phyloP scores from a whole-genome alignment of 2,888 invertebrate genomes.

The Pachycephus smyrnensis region DNA sequence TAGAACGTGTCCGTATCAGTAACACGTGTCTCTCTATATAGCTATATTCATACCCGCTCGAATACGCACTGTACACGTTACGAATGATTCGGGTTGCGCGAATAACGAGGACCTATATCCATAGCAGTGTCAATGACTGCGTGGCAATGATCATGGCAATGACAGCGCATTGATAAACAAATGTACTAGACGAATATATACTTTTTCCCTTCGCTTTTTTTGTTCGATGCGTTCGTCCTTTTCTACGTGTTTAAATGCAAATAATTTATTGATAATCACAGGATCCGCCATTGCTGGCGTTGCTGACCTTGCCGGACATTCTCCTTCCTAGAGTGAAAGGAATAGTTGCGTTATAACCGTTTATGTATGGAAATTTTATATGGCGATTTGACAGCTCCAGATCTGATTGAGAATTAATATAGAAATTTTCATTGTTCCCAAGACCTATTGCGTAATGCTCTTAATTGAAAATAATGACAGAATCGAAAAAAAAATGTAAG shows the following conservation, averaged over 20 bases:
- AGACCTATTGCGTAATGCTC: background rate
- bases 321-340: background rate
- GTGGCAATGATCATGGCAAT: background rate
- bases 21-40: background rate
- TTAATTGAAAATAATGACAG: background rate
- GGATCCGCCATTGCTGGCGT: background rate
- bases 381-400: background rate
- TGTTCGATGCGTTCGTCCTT: background rate
- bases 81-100: background rate
- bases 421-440: background rate
- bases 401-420: background rate
- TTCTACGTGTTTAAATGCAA: background rate
- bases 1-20: too few relatives aligned
- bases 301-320: background rate
- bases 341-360: background rate
- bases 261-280: background rate
- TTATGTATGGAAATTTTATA: background rate
- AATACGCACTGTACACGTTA: background rate
- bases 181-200: background rate
- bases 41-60: background rate
- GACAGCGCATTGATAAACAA: background rate
- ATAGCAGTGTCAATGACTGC: background rate
- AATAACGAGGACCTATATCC: background rate
- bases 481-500: background rate
- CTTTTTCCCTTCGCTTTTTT: background rate